Conservation (phyloP, 2,113 vertebrate species). For the Megalops atlanticus region DNA sequence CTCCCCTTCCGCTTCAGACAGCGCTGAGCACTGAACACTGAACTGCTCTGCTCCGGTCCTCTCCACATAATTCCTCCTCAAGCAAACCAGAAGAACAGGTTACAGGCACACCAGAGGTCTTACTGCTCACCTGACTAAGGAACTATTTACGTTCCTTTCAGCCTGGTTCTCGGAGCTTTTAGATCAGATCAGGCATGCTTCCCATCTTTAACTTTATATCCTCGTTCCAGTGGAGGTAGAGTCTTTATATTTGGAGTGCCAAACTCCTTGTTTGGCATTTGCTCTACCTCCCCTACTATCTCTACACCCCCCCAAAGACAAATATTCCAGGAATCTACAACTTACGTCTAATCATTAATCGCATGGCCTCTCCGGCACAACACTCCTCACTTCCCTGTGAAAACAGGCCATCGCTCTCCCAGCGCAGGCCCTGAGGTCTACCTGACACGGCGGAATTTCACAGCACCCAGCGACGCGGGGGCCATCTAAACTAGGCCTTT, state of each 20-base stretch:
- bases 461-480: background rate
- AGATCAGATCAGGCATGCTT: background rate
- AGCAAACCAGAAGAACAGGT: conserved; percentile 66
- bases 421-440: background rate
- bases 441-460: conserved; percentile 29
- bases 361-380: conserved; percentile 19
- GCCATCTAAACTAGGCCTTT: background rate
- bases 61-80: conserved; percentile 10
- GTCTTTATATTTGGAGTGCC: conserved; percentile 30
- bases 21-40: conserved; percentile 21
- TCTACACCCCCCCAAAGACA: conserved; percentile 37
- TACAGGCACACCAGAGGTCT: conserved; percentile 25
- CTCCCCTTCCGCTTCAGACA: conserved; percentile 15
- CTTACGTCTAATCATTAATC: conserved; percentile 68
- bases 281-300: conserved; percentile 15
- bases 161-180: conserved; percentile 14
- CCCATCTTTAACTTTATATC: conserved; percentile 11
- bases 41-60: conserved; percentile 31
- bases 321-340: conserved; percentile 62
- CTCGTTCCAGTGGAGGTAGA: conserved; percentile 29
- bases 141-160: conserved; percentile 33
- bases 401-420: conserved; percentile 24
- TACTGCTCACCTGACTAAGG: conserved; percentile 29
- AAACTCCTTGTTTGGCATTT: conserved; percentile 28
- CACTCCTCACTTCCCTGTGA: conserved; percentile 37